These are phyloP conservation scores for Habropoda laboriosa DNA, from an alignment of 1,140 invertebrate genomes.

Conservation along the genomic window DNA sequence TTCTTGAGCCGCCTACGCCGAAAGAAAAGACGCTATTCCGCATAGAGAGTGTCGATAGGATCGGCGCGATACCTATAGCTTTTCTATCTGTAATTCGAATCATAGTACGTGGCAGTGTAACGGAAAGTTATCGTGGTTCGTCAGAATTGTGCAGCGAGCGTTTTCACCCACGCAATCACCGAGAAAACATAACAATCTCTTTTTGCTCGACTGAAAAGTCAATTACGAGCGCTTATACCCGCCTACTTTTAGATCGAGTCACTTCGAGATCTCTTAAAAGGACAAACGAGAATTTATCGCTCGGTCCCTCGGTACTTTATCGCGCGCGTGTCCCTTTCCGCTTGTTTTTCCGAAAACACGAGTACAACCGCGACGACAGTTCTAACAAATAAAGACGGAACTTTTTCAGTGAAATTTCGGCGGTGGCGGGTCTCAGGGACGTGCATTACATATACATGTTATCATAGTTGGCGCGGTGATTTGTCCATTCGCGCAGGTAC, in stretches of 20 bases:
- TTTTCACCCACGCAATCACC: constrained; percentile 42
- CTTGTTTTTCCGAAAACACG: no score
- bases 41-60: neutral
- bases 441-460: no score
- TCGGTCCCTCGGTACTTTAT: no score
- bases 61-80: neutral
- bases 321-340: no score
- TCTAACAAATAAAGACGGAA: no score
- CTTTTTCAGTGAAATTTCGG: neutral
- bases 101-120: neutral
- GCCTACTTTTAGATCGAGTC: neutral
- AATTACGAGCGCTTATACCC: constrained; percentile 21
- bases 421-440: neutral
- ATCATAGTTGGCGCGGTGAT: constrained; percentile 19
- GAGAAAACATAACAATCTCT: constrained; percentile 27
- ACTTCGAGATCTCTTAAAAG: neutral
- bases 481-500: constrained; percentile 32
- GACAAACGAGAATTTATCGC: neutral
- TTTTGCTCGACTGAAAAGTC: constrained; percentile 32
- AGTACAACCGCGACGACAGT: no score
- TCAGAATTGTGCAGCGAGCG: constrained; percentile 33
- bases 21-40: neutral
- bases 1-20: neutral
- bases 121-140: constrained; percentile 44
- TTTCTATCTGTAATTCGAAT: constrained; percentile 2